A percentile compares a stretch with the other conserved stretches of the same genome.
phyloP scores from a whole-genome alignment of 2,797 vertebrate genomes.

The Trachurus trachurus region DNA sequence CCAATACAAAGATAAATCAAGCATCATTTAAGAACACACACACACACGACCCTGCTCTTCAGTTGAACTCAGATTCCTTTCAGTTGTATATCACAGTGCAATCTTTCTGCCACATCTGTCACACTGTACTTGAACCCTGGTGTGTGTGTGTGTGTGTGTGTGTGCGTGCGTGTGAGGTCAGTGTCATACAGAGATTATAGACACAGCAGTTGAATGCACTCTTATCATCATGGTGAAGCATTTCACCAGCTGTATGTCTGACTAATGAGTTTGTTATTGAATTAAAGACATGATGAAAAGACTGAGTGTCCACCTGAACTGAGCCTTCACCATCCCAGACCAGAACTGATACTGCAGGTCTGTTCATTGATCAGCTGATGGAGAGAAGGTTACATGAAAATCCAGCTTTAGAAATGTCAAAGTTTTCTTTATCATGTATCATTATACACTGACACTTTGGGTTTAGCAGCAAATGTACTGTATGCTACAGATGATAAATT shows the following conservation, averaged over 20 bases:
- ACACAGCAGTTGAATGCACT: slow-evolving; percentile 13
- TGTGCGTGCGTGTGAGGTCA: no score
- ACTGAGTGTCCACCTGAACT: neutral
- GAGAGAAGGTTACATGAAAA: neutral
- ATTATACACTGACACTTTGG: no score
- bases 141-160: no score
- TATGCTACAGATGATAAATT: neutral
- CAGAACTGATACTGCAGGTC: neutral
- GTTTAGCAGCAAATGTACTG: no score
- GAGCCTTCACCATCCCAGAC: neutral
- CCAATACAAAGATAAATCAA: slow-evolving; percentile 43
- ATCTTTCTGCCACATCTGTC: slow-evolving; percentile 20
- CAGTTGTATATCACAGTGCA: slow-evolving; percentile 15
- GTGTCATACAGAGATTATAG: slow-evolving; percentile 11
- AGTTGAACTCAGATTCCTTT: slow-evolving; percentile 23
- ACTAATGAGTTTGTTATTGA: slow-evolving; percentile 34
- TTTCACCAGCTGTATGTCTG: neutral
- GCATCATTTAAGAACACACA: slow-evolving; percentile 7
- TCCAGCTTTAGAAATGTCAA: no score
- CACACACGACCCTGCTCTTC: slow-evolving; percentile 5
- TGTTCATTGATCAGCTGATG: neutral
- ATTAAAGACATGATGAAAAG: slow-evolving; percentile 2
- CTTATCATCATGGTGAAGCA: slow-evolving; percentile 1
- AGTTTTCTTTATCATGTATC: no score
- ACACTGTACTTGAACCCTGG: slow-evolving; percentile 8